phyloP scores from a whole-genome alignment of 2,797 vertebrate genomes.

The Falco cherrug region DNA sequence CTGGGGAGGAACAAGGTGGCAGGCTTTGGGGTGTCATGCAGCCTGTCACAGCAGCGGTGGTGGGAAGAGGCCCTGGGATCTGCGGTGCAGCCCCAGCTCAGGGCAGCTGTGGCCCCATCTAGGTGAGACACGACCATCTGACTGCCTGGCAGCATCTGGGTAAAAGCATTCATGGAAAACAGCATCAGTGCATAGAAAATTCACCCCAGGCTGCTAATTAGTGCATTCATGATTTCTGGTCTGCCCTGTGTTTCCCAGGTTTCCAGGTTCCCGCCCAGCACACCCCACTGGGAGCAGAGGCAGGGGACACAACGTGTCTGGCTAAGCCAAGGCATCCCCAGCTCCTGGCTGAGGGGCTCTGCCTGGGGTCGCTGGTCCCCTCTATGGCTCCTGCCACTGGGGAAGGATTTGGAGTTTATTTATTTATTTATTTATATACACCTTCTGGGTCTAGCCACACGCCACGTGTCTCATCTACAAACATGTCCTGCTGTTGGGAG shows the following conservation, averaged over 20 bases:
- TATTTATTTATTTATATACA: background rate
- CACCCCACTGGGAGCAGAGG: background rate
- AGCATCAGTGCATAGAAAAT: background rate
- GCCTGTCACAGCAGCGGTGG: background rate
- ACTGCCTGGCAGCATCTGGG: background rate
- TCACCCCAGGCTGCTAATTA: too few species aligned
- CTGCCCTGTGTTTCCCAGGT: background rate
- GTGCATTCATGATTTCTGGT: background rate
- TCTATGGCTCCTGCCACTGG: background rate
- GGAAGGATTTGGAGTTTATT: background rate
- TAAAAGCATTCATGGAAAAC: background rate
- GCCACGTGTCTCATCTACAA: background rate
- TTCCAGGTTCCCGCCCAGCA: background rate
- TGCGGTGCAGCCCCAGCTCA: background rate
- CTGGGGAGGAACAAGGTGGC: background rate
- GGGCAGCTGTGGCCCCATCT: background rate
- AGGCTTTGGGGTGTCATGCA: background rate
- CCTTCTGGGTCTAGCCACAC: background rate
- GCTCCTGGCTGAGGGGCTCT: background rate
- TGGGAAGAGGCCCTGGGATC: background rate
- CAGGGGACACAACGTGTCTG: background rate
- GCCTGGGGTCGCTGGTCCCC: background rate
- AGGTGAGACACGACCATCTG: accelerated
- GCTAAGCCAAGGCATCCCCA: accelerated
- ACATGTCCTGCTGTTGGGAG: background rate